phyloP scores from a whole-genome alignment of 2,797 vertebrate species.

The Apogon talboti region DNA sequence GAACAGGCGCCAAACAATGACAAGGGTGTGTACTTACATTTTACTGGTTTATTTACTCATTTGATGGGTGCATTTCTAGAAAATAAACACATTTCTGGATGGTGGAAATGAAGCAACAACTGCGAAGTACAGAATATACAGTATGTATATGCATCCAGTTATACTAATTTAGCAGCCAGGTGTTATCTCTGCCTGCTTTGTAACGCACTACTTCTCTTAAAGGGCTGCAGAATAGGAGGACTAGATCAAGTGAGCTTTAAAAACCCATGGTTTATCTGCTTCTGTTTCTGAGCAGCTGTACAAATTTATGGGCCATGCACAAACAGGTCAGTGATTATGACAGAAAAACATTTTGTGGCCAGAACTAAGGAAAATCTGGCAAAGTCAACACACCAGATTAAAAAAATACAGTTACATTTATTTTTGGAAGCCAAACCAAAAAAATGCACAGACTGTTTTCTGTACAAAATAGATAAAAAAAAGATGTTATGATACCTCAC shows the following conservation, averaged over 20 bases:
- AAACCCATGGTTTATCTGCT: slow-evolving; percentile 50
- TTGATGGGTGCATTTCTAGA: neutral
- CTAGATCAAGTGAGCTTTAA: slow-evolving; percentile 49
- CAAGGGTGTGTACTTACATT: neutral
- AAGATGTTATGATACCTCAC: neutral
- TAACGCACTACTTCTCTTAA: slow-evolving; percentile 62
- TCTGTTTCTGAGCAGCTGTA: slow-evolving; percentile 54
- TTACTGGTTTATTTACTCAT: neutral
- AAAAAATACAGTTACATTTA: neutral
- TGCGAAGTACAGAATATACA: slow-evolving; percentile 8
- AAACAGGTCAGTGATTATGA: slow-evolving; percentile 65
- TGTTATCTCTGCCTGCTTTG: slow-evolving; percentile 59
- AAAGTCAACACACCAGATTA: neutral
- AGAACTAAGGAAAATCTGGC: slow-evolving; percentile 17
- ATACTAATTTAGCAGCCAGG: slow-evolving; percentile 50
- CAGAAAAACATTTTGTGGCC: slow-evolving; percentile 28
- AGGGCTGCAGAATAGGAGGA: slow-evolving; percentile 37
- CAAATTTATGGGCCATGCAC: slow-evolving; percentile 46
- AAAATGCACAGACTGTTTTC: neutral
- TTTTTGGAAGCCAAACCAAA: neutral
- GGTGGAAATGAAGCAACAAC: slow-evolving; percentile 4
- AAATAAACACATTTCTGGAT: neutral
- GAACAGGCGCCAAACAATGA: no score
- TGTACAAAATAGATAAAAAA: neutral
- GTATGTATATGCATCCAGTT: slow-evolving; percentile 16